Conservation (phyloP, 2,113 vertebrate species). For the Platichthys flesus region DNA sequence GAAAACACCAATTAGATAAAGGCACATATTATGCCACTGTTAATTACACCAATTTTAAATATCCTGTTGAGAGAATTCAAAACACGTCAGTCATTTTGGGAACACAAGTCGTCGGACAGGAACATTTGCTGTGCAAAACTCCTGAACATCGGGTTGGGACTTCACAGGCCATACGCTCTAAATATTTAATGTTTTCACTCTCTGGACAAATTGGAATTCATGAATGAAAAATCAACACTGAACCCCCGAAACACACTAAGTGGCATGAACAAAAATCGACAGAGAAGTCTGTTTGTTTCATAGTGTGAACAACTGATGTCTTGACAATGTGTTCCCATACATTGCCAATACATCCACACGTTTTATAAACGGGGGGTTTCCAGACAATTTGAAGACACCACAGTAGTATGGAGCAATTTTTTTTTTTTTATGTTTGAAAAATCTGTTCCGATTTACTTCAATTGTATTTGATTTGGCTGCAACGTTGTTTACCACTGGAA, state of each 20-base stretch:
- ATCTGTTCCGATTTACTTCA: no score
- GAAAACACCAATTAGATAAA: not conserved
- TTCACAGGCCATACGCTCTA: slow-evolving; percentile 18
- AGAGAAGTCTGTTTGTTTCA: not conserved
- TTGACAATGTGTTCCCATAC: not conserved
- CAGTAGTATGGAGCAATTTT: no score
- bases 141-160: slow-evolving; percentile 21
- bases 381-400: no score
- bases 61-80: slow-evolving; percentile 1
- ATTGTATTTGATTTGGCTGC: no score
- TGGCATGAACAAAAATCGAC: not conserved
- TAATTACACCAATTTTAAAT: slow-evolving; percentile 3
- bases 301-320: not conserved
- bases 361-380: not conserved
- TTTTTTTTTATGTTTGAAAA: no score
- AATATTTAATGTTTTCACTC: slow-evolving; percentile 54
- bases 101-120: slow-evolving; percentile 13
- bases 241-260: slow-evolving; percentile 6
- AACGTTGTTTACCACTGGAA: no score
- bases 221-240: slow-evolving; percentile 32
- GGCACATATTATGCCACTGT: no score
- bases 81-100: not conserved
- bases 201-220: slow-evolving; percentile 35
- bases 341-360: not conserved
- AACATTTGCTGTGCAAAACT: slow-evolving; percentile 3